Percentiles rank a stretch among this genome's conserved stretches.
Evolutionary conservation across 2,888 invertebrate species (phyloP).

Genomic region (Cordilura impudica): DNA sequence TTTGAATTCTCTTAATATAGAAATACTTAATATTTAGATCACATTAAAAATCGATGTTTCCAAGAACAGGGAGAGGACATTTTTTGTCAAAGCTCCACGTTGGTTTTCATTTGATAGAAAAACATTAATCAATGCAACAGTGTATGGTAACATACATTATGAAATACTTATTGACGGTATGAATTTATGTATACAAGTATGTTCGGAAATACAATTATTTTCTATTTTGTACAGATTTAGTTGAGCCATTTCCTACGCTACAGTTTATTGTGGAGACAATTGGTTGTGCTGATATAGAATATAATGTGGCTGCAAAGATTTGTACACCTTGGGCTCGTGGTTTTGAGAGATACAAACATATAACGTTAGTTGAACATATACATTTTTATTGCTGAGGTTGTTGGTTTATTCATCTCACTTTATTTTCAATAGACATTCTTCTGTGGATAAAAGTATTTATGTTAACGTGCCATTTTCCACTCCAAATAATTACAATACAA

Average conservation of each 20-base stretch:
- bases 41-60: slow-evolving; percentile 83
- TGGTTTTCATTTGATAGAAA: slow-evolving; percentile 77
- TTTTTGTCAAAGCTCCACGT: slow-evolving; percentile 73
- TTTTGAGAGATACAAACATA: slow-evolving; percentile 79
- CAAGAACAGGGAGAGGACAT: slow-evolving; percentile 78
- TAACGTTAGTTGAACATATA: slow-evolving; percentile 64
- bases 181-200: neutral
- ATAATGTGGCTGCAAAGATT: slow-evolving; percentile 81
- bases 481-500: slow-evolving; percentile 77
- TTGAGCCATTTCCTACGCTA: slow-evolving; percentile 81
- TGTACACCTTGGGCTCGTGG: slow-evolving; percentile 84
- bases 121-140: slow-evolving; percentile 80
- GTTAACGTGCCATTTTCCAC: slow-evolving; percentile 80
- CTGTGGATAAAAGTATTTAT: slow-evolving; percentile 76
- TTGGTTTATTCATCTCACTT: neutral
- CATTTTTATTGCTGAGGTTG: neutral
- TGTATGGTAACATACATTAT: slow-evolving; percentile 81
- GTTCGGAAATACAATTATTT: neutral
- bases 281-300: slow-evolving; percentile 65
- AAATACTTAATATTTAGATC: slow-evolving; percentile 77
- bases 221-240: slow-evolving; percentile 74
- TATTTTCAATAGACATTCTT: slow-evolving; percentile 64
- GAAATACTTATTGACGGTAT: slow-evolving; percentile 80
- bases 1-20: neutral
- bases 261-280: slow-evolving; percentile 81